phyloP scores from a whole-genome alignment of 1,140 invertebrate species.

The Chironomus striatipennis region DNA sequence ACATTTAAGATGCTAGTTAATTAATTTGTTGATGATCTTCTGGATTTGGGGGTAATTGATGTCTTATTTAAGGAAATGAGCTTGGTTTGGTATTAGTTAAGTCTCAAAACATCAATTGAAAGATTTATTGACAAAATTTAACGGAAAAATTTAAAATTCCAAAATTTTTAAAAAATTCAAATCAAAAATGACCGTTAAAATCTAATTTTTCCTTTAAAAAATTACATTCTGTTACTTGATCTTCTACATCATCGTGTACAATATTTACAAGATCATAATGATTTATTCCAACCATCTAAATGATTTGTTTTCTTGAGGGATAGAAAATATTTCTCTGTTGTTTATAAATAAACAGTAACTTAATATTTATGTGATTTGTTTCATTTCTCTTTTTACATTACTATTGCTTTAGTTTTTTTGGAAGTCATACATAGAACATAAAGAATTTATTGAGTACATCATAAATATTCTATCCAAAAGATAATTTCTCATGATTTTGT shows the following conservation, averaged over 20 bases:
- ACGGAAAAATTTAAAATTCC: too few species aligned
- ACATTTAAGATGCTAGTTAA: background rate
- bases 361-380: background rate
- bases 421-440: too few species aligned
- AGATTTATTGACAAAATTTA: too few species aligned
- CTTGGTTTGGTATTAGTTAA: too few species aligned
- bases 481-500: background rate
- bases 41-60: too few species aligned
- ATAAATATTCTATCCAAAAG: background rate
- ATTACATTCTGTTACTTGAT: background rate
- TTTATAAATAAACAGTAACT: slow-evolving; percentile 15
- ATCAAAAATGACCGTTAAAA: too few species aligned
- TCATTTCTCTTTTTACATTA: background rate
- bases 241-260: background rate
- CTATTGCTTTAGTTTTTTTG: background rate
- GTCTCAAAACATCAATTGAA: too few species aligned
- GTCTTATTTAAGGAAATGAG: too few species aligned
- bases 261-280: too few species aligned
- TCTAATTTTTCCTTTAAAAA: background rate
- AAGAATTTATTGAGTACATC: too few species aligned
- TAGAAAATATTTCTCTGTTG: background rate
- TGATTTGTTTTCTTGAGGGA: background rate
- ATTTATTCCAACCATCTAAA: too few species aligned
- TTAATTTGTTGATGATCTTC: background rate
- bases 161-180: too few species aligned